Percentiles rank a stretch among this genome's conserved stretches.
These are phyloP conservation scores for human DNA, from an alignment of 2,113 vertebrate genomes.

Conservation along the genomic window GRCh38 chr17:17051001-17051500, in stretches of 20 bases:
- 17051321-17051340: background rate
- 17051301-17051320: background rate
- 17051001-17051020: background rate
- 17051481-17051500: background rate
- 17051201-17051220: background rate
- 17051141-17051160: background rate
- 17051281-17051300: background rate
- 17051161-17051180: background rate
- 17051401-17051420: background rate
- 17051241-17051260: slow-evolving; percentile 46
- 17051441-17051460: background rate
- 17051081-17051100: background rate
- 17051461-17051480: slow-evolving; percentile 44
- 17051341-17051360: background rate
- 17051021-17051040: background rate
- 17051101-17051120: background rate
- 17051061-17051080: background rate
- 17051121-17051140: background rate
- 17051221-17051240: slow-evolving; percentile 43
- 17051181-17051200: slow-evolving; percentile 19
- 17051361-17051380: slow-evolving; percentile 25
- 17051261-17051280: slow-evolving; percentile 22
- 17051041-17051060: background rate
- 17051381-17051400: slow-evolving; percentile 19
- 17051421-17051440: slow-evolving; percentile 11